phyloP scores from a whole-genome alignment of 2,113 vertebrate genomes.

The Thunnus maccoyii region DNA sequence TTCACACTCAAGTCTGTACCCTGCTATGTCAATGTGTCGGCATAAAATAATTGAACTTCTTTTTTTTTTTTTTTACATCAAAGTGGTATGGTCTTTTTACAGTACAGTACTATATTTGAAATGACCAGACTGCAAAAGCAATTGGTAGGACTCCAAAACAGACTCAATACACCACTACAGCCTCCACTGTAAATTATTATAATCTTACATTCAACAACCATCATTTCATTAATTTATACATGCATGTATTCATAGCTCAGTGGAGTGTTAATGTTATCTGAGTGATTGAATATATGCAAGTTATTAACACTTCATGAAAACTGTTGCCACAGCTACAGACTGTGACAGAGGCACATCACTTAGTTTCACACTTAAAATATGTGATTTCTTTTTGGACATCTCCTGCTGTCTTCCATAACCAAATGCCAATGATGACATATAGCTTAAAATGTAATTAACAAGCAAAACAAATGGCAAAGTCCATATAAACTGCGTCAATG shows the following conservation, averaged over 20 bases:
- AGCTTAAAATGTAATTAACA: no score
- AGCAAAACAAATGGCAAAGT: no score
- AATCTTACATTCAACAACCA: background rate
- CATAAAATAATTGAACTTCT: background rate
- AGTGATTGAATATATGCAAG: constrained; percentile 13
- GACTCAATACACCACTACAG: background rate
- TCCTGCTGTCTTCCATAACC: background rate
- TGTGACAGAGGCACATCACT: background rate
- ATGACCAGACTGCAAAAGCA: no score
- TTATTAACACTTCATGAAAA: constrained; percentile 18
- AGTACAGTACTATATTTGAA: background rate
- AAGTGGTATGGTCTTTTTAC: background rate
- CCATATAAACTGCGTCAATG: no score
- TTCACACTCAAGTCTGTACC: background rate
- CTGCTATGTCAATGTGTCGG: background rate
- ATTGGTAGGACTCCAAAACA: background rate
- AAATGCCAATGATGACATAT: background rate
- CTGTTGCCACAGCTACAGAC: background rate
- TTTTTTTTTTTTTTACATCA: background rate
- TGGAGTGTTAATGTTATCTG: constrained; percentile 15
- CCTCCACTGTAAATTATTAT: background rate
- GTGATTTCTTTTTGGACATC: background rate
- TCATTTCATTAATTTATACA: background rate
- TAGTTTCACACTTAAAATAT: background rate
- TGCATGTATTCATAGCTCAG: constrained; percentile 3